Evolutionary conservation across 2,888 invertebrate species (phyloP).

Genomic region (Apodemia zela): DNA sequence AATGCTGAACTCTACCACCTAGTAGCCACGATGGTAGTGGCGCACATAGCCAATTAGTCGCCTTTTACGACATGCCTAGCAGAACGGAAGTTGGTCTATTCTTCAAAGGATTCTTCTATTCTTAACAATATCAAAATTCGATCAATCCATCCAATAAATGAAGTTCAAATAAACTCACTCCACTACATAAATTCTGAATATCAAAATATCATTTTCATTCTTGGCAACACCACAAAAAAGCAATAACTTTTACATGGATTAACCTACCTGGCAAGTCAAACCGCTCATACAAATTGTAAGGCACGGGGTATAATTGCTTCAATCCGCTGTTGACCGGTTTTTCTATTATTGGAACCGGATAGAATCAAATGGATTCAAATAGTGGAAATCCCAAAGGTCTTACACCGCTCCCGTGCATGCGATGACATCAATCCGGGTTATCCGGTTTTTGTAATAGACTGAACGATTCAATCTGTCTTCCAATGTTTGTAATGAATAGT

Average conservation of each 20-base stretch:
- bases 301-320: constrained; percentile 24
- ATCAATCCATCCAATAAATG: too few relatives aligned
- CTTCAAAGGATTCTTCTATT: too few relatives aligned
- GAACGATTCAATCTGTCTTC: constrained; percentile 19
- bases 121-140: too few relatives aligned
- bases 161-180: neutral
- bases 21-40: too few relatives aligned
- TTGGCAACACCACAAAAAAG: constrained; percentile 10
- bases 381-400: constrained; percentile 31
- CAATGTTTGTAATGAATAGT: neutral
- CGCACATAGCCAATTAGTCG: too few relatives aligned
- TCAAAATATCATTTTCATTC: constrained; percentile 6
- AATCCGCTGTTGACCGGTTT: constrained; percentile 33
- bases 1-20: too few relatives aligned
- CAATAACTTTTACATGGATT: constrained; percentile 10
- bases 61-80: too few relatives aligned
- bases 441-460: constrained; percentile 28
- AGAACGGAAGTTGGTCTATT: too few relatives aligned
- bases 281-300: constrained; percentile 14
- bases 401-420: constrained; percentile 25
- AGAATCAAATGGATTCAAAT: constrained; percentile 34
- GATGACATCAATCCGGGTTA: constrained; percentile 24
- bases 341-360: constrained; percentile 33
- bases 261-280: constrained; percentile 15
- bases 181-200: neutral